Conservation (phyloP, 2,797 vertebrate genomes). For the Heterohyrax brucei region DNA sequence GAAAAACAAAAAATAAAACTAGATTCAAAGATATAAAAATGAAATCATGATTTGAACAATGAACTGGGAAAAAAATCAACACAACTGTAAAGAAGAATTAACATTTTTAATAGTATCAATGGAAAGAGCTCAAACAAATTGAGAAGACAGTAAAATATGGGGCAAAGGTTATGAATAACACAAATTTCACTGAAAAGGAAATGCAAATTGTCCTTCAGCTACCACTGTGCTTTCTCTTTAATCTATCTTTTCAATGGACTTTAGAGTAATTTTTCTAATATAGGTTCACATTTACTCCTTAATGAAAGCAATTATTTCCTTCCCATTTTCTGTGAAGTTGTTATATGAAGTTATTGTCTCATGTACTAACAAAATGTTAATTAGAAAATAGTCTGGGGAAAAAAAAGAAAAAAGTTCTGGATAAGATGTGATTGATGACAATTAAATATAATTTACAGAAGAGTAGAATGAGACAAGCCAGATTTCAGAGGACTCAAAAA, state of each 20-base stretch:
- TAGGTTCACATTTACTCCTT: neutral
- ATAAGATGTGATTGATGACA: neutral
- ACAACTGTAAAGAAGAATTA: neutral
- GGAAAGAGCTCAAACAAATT: neutral
- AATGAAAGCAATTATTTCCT: neutral
- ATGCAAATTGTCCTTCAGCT: neutral
- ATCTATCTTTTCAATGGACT: neutral
- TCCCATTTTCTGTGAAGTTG: neutral
- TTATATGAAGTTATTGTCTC: neutral
- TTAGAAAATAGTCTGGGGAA: neutral
- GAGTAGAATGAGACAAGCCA: neutral
- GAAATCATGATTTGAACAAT: constrained; percentile 27
- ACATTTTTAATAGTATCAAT: constrained; percentile 9
- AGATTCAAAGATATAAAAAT: neutral
- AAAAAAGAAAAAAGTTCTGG: no score
- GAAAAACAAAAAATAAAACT: neutral
- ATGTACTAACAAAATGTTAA: neutral
- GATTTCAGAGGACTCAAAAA: neutral
- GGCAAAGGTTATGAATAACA: constrained; percentile 10
- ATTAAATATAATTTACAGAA: neutral
- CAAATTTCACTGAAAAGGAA: constrained; percentile 25
- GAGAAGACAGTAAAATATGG: neutral
- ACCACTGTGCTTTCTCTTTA: neutral
- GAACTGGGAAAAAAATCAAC: constrained; percentile 26
- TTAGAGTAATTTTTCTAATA: neutral